Evolutionary conservation across 2,113 vertebrate genomes (phyloP).

Genomic region (Limnothrissa miodon): DNA sequence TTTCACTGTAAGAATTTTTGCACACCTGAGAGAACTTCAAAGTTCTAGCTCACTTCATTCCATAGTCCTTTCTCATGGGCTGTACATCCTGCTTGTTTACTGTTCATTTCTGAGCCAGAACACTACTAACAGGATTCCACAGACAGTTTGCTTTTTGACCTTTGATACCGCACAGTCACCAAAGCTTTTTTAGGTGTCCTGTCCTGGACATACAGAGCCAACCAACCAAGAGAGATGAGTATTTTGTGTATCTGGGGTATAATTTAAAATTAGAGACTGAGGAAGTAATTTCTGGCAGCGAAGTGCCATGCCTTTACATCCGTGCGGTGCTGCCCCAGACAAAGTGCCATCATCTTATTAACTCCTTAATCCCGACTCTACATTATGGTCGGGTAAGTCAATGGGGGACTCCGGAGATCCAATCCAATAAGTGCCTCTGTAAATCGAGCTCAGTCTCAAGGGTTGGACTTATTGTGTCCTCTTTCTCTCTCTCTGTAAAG

Average conservation of each 20-base stretch:
- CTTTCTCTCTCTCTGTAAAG: neutral
- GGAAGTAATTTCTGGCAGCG: neutral
- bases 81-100: neutral
- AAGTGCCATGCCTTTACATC: neutral
- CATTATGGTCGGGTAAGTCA: neutral
- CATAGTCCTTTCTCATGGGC: neutral
- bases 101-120: neutral
- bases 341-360: neutral
- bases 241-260: too few relatives aligned
- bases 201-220: too few relatives aligned
- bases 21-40: neutral
- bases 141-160: neutral
- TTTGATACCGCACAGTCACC: neutral
- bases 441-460: neutral
- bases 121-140: neutral
- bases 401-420: slow-evolving; percentile 1
- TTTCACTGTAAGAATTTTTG: neutral
- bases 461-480: neutral
- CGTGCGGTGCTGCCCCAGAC: neutral
- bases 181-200: too few relatives aligned
- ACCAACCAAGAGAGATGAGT: too few relatives aligned
- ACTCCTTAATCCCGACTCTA: neutral
- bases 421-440: neutral
- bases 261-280: neutral
- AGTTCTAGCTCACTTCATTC: neutral